Conservation (phyloP, 1,140 invertebrate genomes). For the Drosophila neocordata region DNA sequence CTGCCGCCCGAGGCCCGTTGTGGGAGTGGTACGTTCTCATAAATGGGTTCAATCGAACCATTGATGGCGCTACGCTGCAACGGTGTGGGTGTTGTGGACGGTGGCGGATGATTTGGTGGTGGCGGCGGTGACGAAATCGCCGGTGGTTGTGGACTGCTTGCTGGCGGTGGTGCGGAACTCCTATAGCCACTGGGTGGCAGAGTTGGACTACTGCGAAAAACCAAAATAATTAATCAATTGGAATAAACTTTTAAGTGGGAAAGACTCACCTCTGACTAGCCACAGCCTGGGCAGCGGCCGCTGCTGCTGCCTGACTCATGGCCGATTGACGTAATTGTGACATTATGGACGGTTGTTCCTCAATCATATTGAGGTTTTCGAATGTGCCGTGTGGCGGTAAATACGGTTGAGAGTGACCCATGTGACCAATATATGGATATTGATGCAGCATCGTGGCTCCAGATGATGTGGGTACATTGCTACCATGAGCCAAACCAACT, state of each 20-base stretch:
- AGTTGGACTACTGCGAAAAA: constrained; percentile 55
- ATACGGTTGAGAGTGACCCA: constrained; percentile 84
- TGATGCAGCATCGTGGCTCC: constrained; percentile 76
- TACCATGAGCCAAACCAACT: constrained; percentile 46
- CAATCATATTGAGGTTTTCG: constrained; percentile 86
- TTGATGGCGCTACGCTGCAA: constrained; percentile 71
- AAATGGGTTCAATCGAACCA: constrained; percentile 87
- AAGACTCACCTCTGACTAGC: constrained; percentile 49
- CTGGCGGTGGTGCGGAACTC: constrained; percentile 60
- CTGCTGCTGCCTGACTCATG: constrained; percentile 67
- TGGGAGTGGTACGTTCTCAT: constrained; percentile 89
- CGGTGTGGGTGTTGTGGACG: constrained; percentile 49
- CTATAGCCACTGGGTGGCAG: constrained; percentile 71
- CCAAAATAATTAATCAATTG: not conserved
- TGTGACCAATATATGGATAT: constrained; percentile 79
- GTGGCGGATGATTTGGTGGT: constrained; percentile 8
- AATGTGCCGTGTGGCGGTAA: constrained; percentile 87
- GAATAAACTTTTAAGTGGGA: not conserved
- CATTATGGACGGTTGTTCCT: constrained; percentile 83
- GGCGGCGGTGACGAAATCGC: constrained; percentile 4
- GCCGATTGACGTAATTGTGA: constrained; percentile 75
- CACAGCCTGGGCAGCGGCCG: constrained; percentile 41
- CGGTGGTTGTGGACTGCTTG: constrained; percentile 61
- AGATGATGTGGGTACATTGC: constrained; percentile 65
- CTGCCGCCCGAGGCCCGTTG: constrained; percentile 83